Percentiles rank a stretch among this genome's conserved stretches.
phyloP scores from a whole-genome alignment of 1,140 invertebrate genomes.

The Pogonus chalceus region DNA sequence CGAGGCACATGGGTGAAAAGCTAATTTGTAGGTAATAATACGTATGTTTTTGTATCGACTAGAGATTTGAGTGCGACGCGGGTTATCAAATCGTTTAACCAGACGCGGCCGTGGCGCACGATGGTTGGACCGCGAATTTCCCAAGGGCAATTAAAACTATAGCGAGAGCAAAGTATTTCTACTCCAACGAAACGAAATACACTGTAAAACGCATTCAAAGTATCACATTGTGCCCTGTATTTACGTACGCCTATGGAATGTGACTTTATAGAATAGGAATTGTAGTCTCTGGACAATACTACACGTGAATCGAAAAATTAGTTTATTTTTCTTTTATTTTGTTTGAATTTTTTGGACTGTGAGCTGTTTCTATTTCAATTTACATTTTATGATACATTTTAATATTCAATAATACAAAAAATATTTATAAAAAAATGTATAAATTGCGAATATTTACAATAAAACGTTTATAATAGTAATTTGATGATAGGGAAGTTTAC shows the following conservation, averaged over 20 bases:
- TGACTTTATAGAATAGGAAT: background rate
- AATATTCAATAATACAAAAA: too few species aligned
- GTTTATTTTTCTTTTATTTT: background rate
- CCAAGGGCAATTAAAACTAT: constrained; percentile 1
- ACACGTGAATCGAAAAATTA: background rate
- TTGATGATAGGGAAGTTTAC: background rate
- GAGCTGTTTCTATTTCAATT: too few species aligned
- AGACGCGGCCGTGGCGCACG: background rate
- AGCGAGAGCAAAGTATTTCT: background rate
- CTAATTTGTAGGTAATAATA: constrained; percentile 7
- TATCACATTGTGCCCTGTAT: background rate
- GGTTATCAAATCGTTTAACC: constrained; percentile 6
- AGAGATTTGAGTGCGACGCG: background rate
- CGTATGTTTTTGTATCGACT: constrained; percentile 3
- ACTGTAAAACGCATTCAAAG: background rate
- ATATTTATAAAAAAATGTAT: too few species aligned
- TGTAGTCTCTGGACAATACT: background rate
- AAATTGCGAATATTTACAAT: too few species aligned
- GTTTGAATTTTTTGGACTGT: too few species aligned
- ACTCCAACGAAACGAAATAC: background rate
- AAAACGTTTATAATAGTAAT: background rate
- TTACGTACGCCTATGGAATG: background rate
- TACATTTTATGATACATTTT: too few species aligned
- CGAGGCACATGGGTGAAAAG: background rate
- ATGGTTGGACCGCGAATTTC: constrained; percentile 3